Evolutionary conservation across 2,113 vertebrate genomes (phyloP), one percentile per base, ranked within the genome.

Genomic region (Scatophagus argus): DNA sequence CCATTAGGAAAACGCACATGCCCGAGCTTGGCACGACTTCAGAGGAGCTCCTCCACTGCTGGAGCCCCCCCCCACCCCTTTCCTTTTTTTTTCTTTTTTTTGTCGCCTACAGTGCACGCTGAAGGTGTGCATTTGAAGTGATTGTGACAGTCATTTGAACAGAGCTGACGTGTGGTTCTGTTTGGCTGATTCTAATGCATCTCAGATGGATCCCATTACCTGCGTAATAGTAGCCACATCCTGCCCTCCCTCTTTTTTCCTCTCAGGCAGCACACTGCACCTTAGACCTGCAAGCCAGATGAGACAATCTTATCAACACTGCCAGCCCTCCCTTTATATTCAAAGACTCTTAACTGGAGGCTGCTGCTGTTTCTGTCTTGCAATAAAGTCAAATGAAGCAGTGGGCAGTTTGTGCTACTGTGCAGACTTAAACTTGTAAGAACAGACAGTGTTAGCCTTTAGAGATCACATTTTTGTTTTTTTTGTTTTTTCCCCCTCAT

Each of bases 161-260:
- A 46, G 72, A 84, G 72, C 77, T 80, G 81, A 87, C 88, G 83
- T 87, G 83, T 85, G 80, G 81, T 89, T 87, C 80, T 89, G 86
- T 93, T 89, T 87, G 86, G 84, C 81, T 88, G 86, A 92, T 91
- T 91, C 77, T 85, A 89, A 92, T 92, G 89, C 81, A 87, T 86
- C 90, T 91, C 77, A 81, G 89, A 90, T 82, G 84, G 86, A 90
- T 89, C 86, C 88, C 77, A 88, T 91, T 91, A 89, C 84, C 88
- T 89, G 74, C 85, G 75, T 88, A 90, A 92, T 90, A 90, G 90
- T 91, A 82, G 87, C 88, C 88, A 90, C 84, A 88, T 89, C 91
- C 89, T 86, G 84, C 81, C 76, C 49, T 64, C 71, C 68, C 5
- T 85, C 77, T 78, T 74, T 60, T 78, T 59, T 41, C 19, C 14